phyloP scores from a whole-genome alignment of 2,797 vertebrate genomes.

The Arnoldichthys spilopterus region DNA sequence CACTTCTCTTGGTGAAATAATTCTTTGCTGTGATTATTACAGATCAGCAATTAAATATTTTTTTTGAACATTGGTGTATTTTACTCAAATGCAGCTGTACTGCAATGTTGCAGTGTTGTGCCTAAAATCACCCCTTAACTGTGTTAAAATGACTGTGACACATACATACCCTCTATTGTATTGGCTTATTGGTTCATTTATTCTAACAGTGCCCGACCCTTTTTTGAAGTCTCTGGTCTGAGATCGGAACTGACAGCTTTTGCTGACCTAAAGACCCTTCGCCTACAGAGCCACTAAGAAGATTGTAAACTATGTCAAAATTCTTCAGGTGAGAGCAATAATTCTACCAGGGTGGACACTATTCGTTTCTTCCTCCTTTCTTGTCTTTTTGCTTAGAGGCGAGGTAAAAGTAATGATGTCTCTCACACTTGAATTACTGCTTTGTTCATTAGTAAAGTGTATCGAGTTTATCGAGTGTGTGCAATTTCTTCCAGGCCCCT shows the following conservation, averaged over 20 bases:
- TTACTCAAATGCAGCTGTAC: background rate
- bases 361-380: slow-evolving; percentile 22
- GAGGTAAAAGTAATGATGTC: slow-evolving; percentile 41
- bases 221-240: background rate
- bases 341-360: background rate
- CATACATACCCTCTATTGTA: background rate
- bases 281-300: background rate
- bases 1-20: background rate
- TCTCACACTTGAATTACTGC: slow-evolving; percentile 43
- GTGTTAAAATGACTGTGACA: background rate
- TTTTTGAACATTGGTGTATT: no score
- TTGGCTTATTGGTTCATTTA: background rate
- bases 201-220: background rate
- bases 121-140: background rate
- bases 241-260: background rate
- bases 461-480: slow-evolving; percentile 54
- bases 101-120: background rate
- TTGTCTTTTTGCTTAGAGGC: slow-evolving; percentile 32
- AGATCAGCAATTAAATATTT: no score
- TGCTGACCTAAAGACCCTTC: background rate
- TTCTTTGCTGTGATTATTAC: background rate
- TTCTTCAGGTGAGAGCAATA: slow-evolving; percentile 1
- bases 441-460: slow-evolving; percentile 55
- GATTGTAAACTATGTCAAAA: slow-evolving; percentile 6
- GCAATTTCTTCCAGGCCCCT: slow-evolving; percentile 49